phyloP scores from a whole-genome alignment of 2,113 vertebrate genomes.

The Falcunculus frontatus region DNA sequence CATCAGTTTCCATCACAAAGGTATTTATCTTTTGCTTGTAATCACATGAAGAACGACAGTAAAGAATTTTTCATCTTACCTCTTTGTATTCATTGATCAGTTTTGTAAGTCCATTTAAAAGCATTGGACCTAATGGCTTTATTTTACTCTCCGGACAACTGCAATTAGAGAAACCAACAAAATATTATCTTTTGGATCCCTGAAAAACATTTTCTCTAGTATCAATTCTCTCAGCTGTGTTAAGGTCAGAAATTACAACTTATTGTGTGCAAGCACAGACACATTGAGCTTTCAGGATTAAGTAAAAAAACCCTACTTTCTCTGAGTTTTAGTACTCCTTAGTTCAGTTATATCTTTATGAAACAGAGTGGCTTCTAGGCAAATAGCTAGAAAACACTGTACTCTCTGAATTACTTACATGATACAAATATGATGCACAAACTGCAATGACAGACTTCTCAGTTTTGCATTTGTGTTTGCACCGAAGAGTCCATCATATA shows the following conservation, averaged over 20 bases:
- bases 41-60: background rate
- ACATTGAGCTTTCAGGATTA: background rate
- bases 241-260: background rate
- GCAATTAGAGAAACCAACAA: constrained; percentile 36
- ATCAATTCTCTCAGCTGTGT: background rate
- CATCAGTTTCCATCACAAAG: background rate
- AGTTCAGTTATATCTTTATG: background rate
- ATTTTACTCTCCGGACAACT: constrained; percentile 96
- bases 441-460: constrained; percentile 90
- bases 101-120: constrained; percentile 98
- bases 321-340: background rate
- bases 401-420: constrained; percentile 79
- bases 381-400: background rate
- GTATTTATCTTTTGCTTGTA: background rate
- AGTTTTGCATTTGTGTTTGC: constrained; percentile 95
- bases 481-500: constrained; percentile 96
- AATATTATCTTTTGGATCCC: background rate
- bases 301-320: background rate
- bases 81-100: constrained; percentile 98
- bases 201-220: background rate
- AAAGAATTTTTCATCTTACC: constrained; percentile 73
- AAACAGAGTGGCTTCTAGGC: background rate
- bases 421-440: constrained; percentile 97
- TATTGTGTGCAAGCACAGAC: background rate
- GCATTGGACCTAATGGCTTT: constrained; percentile 95